A percentile compares a stretch with the other conserved stretches of the same genome.
These are phyloP conservation scores for Coenonympha glycerion DNA, from an alignment of 2,888 invertebrate species.

Conservation along the genomic window DNA sequence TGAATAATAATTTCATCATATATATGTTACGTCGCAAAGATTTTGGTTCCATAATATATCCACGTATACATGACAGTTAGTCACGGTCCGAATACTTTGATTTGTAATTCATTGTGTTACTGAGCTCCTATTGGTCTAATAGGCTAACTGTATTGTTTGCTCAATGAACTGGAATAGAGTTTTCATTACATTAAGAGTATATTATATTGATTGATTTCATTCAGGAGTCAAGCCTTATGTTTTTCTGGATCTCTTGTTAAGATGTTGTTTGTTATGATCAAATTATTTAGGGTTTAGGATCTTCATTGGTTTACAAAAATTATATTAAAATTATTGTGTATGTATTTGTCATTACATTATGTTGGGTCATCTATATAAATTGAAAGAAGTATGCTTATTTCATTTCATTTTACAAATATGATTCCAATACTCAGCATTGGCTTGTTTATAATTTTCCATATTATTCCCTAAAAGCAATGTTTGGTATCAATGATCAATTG, in stretches of 20 bases:
- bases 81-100: slow-evolving; percentile 42
- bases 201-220: not conserved
- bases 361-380: no score
- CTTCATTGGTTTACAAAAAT: no score
- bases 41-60: slow-evolving; percentile 16
- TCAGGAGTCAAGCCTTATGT: not conserved
- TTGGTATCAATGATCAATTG: not conserved
- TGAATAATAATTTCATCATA: slow-evolving; percentile 21
- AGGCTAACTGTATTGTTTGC: slow-evolving; percentile 21
- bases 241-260: not conserved
- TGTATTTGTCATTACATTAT: no score
- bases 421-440: no score
- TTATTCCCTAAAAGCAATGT: no score
- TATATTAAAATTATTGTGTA: no score
- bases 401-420: no score
- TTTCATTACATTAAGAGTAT: not conserved
- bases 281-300: no score
- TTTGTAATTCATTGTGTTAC: slow-evolving; percentile 37
- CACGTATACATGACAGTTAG: slow-evolving; percentile 30
- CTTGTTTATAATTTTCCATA: no score
- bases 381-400: no score
- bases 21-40: slow-evolving; percentile 16
- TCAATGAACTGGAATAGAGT: slow-evolving; percentile 13
- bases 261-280: no score
- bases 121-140: slow-evolving; percentile 20